phyloP scores from a whole-genome alignment of 1,140 invertebrate species.

The Drosophila rufa region DNA sequence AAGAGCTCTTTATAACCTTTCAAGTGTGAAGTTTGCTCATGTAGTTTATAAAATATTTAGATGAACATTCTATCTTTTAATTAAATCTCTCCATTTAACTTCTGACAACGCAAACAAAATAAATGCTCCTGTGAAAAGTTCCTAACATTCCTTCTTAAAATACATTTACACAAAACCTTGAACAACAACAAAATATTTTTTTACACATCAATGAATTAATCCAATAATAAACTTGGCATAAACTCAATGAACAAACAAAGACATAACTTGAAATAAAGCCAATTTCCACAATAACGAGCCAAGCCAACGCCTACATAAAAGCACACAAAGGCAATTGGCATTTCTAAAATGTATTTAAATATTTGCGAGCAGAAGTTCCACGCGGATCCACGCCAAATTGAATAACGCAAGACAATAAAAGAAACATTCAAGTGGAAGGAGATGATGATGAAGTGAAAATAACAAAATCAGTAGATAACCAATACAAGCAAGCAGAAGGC shows the following conservation, averaged over 20 bases:
- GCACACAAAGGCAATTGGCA: conserved; percentile 13
- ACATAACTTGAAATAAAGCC: conserved; percentile 50
- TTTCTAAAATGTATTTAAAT: conserved; percentile 60
- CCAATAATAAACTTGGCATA: conserved; percentile 58
- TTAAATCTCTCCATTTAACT: neutral
- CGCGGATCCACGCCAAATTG: conserved; percentile 38
- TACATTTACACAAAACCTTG: neutral
- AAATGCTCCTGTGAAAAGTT: neutral
- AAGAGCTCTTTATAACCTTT: neutral
- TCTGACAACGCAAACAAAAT: neutral
- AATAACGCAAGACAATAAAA: conserved; percentile 67
- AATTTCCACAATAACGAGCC: conserved; percentile 34
- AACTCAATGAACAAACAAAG: conserved; percentile 62
- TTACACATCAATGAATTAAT: conserved; percentile 32
- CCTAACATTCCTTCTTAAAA: neutral
- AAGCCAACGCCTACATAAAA: conserved; percentile 9
- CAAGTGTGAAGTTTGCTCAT: neutral
- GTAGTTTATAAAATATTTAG: neutral
- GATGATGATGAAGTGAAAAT: conserved; percentile 54
- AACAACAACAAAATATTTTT: conserved; percentile 18
- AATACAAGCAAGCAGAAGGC: conserved; percentile 44
- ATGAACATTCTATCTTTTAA: neutral
- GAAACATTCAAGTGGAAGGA: conserved; percentile 31
- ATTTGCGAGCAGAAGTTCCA: conserved; percentile 50
- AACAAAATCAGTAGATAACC: conserved; percentile 38